phyloP scores from a whole-genome alignment of 2,113 vertebrate species.

The Copsychus sechellarum region DNA sequence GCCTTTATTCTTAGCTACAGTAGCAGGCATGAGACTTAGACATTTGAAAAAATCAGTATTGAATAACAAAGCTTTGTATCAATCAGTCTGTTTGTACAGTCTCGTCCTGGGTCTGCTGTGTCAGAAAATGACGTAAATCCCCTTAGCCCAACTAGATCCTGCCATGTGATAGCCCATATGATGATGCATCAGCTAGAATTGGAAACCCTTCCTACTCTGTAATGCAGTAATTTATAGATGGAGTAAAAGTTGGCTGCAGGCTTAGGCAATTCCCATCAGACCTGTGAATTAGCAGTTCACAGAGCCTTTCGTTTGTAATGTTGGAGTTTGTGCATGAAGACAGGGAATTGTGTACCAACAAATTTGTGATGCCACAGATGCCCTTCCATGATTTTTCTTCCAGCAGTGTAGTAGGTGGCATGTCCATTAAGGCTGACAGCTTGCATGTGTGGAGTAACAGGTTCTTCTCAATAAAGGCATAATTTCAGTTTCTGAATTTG shows the following conservation, averaged over 20 bases:
- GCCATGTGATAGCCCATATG: neutral
- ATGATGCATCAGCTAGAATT: conserved; percentile 7
- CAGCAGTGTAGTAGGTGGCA: neutral
- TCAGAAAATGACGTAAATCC: neutral
- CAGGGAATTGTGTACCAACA: neutral
- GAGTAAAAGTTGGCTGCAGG: neutral
- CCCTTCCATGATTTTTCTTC: neutral
- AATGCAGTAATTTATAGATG: conserved; percentile 4
- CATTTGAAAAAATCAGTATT: neutral
- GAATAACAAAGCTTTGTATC: neutral
- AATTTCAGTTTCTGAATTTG: neutral
- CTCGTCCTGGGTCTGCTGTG: neutral
- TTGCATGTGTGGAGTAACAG: neutral
- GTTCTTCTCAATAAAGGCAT: neutral
- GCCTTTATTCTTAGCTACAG: neutral
- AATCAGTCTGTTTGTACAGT: neutral
- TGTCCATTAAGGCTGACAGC: neutral
- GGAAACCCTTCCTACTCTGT: neutral
- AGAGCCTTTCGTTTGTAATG: neutral
- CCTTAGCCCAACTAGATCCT: neutral
- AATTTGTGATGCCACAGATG: neutral
- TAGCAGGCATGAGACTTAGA: neutral
- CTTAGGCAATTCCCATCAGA: neutral
- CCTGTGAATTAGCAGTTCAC: neutral
- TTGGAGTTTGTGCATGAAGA: neutral